These are phyloP conservation scores for Periphyllus acericola DNA, from an alignment of 2,888 invertebrate genomes.

Conservation along the genomic window DNA sequence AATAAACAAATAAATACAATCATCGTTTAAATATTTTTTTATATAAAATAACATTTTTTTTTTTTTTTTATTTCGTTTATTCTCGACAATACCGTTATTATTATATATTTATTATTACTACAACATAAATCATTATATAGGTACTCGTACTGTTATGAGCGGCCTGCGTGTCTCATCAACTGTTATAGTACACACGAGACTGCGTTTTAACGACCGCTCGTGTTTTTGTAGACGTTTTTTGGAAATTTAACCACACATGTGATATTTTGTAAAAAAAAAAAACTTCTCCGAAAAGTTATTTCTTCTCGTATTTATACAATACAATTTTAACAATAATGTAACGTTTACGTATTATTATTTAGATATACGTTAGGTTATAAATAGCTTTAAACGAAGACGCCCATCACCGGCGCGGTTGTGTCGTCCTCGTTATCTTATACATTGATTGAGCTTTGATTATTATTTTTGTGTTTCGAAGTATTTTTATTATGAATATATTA, in stretches of 20 bases:
- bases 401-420: too few species aligned
- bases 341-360: neutral
- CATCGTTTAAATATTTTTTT: conserved; percentile 33
- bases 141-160: neutral
- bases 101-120: neutral
- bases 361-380: neutral
- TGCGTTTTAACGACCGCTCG: neutral
- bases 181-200: too few species aligned
- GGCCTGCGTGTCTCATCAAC: neutral
- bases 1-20: conserved; percentile 2
- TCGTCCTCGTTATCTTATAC: neutral
- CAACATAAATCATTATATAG: too few species aligned
- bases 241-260: conserved; percentile 6
- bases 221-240: neutral
- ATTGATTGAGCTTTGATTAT: neutral
- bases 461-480: conserved; percentile 6
- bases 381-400: neutral
- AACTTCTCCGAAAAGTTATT: neutral
- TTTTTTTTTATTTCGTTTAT: neutral
- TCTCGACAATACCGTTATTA: conserved; percentile 24
- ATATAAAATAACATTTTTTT: neutral
- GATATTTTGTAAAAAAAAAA: conserved; percentile 31
- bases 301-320: neutral
- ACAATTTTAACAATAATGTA: neutral
- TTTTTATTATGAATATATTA: neutral